Base-by-base conservation (phyloP, 2,113 vertebrate genomes). In the Dipodomys merriami region DNA sequence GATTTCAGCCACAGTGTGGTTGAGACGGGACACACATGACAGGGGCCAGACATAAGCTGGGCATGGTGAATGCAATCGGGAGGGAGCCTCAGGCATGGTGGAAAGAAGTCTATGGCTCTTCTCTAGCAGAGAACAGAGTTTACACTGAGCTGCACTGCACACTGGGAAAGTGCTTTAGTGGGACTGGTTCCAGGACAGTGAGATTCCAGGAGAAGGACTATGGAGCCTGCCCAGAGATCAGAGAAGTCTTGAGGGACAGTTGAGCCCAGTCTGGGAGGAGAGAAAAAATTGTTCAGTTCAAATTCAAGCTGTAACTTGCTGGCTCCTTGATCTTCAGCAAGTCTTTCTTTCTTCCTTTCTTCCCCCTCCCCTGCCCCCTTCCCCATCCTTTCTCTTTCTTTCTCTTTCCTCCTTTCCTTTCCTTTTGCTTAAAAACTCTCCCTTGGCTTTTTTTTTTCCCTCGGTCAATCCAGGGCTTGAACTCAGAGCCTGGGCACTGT, bases 21-120 rank as follows among this genome's bases (percentile, higher is more conserved):
- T 57, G 15, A 18, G 69, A 46, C 12, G 33, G 18, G 65, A 33
- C 23, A 65, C 9, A 30, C 0, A 0, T 7, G 11, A 15, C 1
- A 3, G 1, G 64, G 8, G 64, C 33, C 79, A 16, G 68, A 57
- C 1, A 25, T 0, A 6, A 49, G 20, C 1, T 13, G 22, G 83
- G 49, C 11, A 44, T 81, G 80, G 77, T 84, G 67, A 49, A 29
- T 3, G 1, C 0, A 3, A 0, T 30, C 27, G 2, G 1, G 79
- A 2, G 64, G 65, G 87, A 35, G 68, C 25, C 5, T 1, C 53
- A 4, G 83, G 49, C 9, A 44, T 64, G 62, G 62, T 25, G 19
- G 62, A 9, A 64, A 11, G 1, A 13, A 20, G 79, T 69, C 71
- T 49, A 29, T 30, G 20, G 46, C 9, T 25, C 64, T n/a, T 69